Percentiles rank a stretch among this genome's conserved stretches.
phyloP scores from a whole-genome alignment of 2,797 vertebrate species.

The Amniataba percoides region DNA sequence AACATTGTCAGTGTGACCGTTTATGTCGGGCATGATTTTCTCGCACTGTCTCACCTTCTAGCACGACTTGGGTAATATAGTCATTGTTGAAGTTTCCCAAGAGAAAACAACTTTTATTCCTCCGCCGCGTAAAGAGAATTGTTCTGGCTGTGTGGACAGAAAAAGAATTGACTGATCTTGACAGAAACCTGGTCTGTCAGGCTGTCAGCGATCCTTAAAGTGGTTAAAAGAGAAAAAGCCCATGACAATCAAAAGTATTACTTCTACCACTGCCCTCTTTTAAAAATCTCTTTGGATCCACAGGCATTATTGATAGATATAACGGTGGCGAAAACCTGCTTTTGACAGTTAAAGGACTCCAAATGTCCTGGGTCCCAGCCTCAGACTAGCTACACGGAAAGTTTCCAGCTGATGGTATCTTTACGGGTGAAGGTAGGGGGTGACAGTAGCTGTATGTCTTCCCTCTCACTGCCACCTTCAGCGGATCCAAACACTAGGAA shows the following conservation, averaged over 20 bases:
- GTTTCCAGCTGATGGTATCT: slow-evolving; percentile 52
- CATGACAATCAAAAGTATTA: slow-evolving; percentile 62
- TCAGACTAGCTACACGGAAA: slow-evolving; percentile 47
- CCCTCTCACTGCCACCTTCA: slow-evolving; percentile 66
- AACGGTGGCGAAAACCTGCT: slow-evolving; percentile 24
- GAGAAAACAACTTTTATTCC: slow-evolving; percentile 60
- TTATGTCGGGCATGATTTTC: slow-evolving; percentile 22
- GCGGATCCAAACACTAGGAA: slow-evolving; percentile 77
- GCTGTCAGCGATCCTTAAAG: slow-evolving; percentile 67
- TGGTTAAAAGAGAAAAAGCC: slow-evolving; percentile 60
- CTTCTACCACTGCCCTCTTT: slow-evolving; percentile 45
- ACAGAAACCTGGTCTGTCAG: slow-evolving; percentile 77
- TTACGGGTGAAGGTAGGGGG: slow-evolving; percentile 48
- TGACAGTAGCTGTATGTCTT: slow-evolving; percentile 53
- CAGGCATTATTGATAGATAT: slow-evolving; percentile 45
- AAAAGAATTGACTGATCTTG: slow-evolving; percentile 74
- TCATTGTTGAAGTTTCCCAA: slow-evolving; percentile 55
- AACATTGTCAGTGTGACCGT: slow-evolving; percentile 32
- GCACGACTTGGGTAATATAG: slow-evolving; percentile 18
- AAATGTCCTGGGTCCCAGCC: slow-evolving; percentile 34
- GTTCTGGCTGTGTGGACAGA: slow-evolving; percentile 59
- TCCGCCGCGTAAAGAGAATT: slow-evolving; percentile 43
- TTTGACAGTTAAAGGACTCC: slow-evolving; percentile 63
- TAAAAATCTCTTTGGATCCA: slow-evolving; percentile 55
- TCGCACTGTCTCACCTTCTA: slow-evolving; percentile 13